phyloP scores from a whole-genome alignment of 1,140 invertebrate species.

The Spodoptera frugiperda region DNA sequence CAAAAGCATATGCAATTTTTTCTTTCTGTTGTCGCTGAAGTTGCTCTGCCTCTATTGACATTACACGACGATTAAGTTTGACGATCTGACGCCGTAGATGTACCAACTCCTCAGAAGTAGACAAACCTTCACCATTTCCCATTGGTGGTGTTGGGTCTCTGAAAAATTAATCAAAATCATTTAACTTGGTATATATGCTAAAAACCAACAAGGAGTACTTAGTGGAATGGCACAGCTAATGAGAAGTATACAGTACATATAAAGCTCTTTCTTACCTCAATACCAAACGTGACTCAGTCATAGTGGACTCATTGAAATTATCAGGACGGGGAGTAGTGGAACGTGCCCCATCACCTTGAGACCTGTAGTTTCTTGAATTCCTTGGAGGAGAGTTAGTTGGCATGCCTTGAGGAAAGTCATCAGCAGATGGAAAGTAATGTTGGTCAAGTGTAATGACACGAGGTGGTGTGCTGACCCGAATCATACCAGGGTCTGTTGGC shows the following conservation, averaged over 20 bases:
- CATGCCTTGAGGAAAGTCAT: conserved; percentile 84
- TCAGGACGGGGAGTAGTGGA: conserved; percentile 70
- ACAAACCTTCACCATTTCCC: conserved; percentile 88
- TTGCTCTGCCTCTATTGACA: conserved; percentile 93
- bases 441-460: conserved; percentile 93
- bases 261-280: conserved; percentile 65
- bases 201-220: background rate
- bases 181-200: too few relatives aligned
- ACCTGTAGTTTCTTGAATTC: conserved; percentile 64
- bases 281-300: conserved; percentile 80
- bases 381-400: conserved; percentile 72
- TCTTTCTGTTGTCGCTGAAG: conserved; percentile 93
- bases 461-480: conserved; percentile 93
- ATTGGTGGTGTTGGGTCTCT: conserved; percentile 89
- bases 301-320: conserved; percentile 79
- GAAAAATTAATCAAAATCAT: conserved; percentile 52
- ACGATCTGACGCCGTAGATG: conserved; percentile 94
- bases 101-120: conserved; percentile 92
- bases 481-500: conserved; percentile 89
- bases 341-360: conserved; percentile 73
- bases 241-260: background rate
- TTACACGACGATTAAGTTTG: conserved; percentile 93
- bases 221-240: background rate
- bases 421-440: conserved; percentile 92
- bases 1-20: conserved; percentile 92